Evolutionary conservation across 1,140 invertebrate species (phyloP).

Genomic region (Diachasmimorpha longicaudata): DNA sequence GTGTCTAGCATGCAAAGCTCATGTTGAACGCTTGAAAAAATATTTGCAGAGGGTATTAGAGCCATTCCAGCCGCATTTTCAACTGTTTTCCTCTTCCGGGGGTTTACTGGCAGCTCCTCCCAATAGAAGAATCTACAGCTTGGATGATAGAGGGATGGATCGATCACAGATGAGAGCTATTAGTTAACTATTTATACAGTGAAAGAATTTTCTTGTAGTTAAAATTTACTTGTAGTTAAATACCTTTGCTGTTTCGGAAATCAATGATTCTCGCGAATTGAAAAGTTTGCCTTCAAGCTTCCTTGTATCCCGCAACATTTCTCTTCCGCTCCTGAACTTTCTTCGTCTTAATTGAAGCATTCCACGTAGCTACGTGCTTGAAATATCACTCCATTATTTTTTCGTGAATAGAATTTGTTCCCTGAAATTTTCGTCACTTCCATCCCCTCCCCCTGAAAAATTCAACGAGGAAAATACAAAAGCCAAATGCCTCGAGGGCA

Average conservation of each 20-base stretch:
- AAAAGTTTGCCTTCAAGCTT: too few species aligned
- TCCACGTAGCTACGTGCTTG: background rate
- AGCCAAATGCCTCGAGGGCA: background rate
- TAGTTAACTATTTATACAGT: too few species aligned
- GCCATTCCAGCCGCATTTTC: background rate
- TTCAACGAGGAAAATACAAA: background rate
- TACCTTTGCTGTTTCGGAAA: too few species aligned
- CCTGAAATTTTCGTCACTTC: too few species aligned
- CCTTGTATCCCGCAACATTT: too few species aligned
- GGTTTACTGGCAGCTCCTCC: background rate
- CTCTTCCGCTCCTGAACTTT: background rate
- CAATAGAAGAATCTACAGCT: background rate
- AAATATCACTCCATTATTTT: background rate
- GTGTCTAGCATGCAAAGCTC: background rate
- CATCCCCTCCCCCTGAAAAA: background rate
- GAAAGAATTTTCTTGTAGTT: too few species aligned
- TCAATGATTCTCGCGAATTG: too few species aligned
- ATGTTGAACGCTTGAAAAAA: constrained; percentile 20
- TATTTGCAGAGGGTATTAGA: constrained; percentile 16
- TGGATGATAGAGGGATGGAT: too few species aligned
- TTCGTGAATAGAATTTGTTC: background rate
- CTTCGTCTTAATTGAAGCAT: background rate
- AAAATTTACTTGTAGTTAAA: background rate
- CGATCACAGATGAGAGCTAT: too few species aligned
- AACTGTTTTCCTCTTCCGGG: background rate